Evolutionary conservation across 64 coral and sea anemone genomes (phyloP).

Genomic region (Stichodactyla mertensii): DNA sequence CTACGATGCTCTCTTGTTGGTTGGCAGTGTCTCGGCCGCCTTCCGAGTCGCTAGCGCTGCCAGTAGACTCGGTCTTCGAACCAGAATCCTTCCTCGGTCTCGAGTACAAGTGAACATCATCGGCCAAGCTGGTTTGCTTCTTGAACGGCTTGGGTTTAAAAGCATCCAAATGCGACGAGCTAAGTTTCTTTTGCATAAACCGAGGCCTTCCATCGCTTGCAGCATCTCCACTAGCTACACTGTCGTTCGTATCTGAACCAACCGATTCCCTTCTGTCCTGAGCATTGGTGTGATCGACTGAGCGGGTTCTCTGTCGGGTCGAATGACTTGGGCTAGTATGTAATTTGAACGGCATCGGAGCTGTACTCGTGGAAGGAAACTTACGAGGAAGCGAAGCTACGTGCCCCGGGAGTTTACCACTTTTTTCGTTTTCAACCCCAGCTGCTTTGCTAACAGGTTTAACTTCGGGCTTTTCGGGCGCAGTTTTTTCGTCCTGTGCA

Average conservation of each 20-base stretch:
- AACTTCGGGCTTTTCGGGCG: not conserved
- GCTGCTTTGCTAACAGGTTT: not conserved
- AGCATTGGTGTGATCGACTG: not conserved
- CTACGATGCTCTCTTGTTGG: not conserved
- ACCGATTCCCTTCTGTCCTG: constrained; percentile 43
- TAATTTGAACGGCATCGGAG: not conserved
- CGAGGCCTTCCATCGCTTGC: not conserved
- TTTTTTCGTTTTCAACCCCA: not conserved
- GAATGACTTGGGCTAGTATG: not conserved
- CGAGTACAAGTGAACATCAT: not conserved
- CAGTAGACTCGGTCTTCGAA: not conserved
- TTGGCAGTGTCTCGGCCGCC: not conserved
- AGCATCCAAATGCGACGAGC: constrained; percentile 18
- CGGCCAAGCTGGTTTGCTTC: constrained; percentile 4
- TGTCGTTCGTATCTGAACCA: constrained; percentile 55
- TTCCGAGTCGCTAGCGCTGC: constrained; percentile 14
- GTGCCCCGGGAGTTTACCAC: not conserved
- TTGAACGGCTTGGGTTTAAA: constrained; percentile 24
- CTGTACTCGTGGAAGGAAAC: not conserved
- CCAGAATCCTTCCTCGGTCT: constrained; percentile 1
- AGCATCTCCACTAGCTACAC: not conserved
- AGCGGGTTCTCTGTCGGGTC: not conserved
- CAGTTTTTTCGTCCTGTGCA: not conserved
- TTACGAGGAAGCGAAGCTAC: not conserved
- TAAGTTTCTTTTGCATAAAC: not conserved